Conservation (phyloP, 2,797 vertebrate genomes). For the Spheniscus humboldti region DNA sequence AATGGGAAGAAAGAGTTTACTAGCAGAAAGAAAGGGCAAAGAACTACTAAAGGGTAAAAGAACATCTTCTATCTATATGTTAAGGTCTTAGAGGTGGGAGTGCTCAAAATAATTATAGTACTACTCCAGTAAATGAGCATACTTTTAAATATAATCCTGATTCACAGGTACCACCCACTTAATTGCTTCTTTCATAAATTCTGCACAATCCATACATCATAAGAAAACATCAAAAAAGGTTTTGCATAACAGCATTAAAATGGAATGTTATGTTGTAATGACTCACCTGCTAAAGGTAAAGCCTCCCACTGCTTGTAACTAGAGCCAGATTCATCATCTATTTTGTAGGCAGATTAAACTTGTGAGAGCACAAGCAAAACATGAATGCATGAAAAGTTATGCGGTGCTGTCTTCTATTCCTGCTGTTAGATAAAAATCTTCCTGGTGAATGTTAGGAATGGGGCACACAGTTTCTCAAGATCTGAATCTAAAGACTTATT, state of each 20-base stretch:
- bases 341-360: neutral
- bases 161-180: constrained; percentile 3
- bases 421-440: neutral
- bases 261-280: constrained; percentile 19
- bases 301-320: neutral
- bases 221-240: constrained; percentile 23
- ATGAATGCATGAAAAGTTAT: neutral
- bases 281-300: constrained; percentile 45
- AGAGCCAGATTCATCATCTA: neutral
- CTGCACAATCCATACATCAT: neutral
- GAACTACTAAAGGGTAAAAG: neutral
- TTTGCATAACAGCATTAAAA: constrained; percentile 7
- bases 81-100: neutral
- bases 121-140: neutral
- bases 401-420: neutral
- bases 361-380: neutral
- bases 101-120: neutral
- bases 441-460: neutral
- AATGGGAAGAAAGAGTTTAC: neutral
- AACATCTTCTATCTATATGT: neutral
- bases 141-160: constrained; percentile 46
- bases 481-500: neutral
- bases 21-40: neutral
- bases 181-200: constrained; percentile 56
- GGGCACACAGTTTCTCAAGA: neutral